Evolutionary conservation across 2,797 vertebrate genomes (phyloP).

Genomic region (Lacerta bilineata): DNA sequence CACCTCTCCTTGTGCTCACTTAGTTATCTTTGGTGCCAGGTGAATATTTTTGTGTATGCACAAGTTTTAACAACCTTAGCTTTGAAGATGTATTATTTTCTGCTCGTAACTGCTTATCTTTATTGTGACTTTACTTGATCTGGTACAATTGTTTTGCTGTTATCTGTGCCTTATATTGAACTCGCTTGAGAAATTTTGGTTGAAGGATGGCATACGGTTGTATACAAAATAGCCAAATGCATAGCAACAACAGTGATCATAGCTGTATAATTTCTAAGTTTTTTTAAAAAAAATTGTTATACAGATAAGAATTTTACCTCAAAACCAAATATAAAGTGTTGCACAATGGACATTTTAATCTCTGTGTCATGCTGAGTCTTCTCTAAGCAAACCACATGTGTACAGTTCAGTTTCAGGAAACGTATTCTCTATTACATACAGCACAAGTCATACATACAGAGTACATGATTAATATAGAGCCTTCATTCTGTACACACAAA

Average conservation of each 20-base stretch:
- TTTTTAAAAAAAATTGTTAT: neutral
- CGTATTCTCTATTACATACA: neutral
- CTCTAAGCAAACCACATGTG: neutral
- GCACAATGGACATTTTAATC: neutral
- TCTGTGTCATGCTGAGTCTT: neutral
- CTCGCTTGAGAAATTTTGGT: neutral
- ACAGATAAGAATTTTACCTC: neutral
- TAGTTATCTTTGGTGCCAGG: no score
- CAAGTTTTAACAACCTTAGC: neutral
- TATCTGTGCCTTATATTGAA: neutral
- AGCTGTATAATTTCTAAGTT: neutral
- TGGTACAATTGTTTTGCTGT: neutral
- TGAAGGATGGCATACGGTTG: neutral
- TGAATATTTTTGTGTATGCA: neutral
- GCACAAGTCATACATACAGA: constrained; percentile 25
- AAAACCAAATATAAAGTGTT: neutral
- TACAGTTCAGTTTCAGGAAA: constrained; percentile 4
- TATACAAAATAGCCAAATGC: neutral
- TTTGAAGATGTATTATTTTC: neutral
- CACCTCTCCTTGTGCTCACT: neutral
- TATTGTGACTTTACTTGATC: neutral
- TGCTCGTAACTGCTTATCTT: neutral
- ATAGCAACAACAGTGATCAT: neutral
- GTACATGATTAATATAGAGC: constrained; percentile 44
- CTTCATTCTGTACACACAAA: constrained; percentile 23